Evolutionary conservation across 1,140 invertebrate species (phyloP), one percentile per base, ranked within the genome.

Genomic region (Ladona fulva): DNA sequence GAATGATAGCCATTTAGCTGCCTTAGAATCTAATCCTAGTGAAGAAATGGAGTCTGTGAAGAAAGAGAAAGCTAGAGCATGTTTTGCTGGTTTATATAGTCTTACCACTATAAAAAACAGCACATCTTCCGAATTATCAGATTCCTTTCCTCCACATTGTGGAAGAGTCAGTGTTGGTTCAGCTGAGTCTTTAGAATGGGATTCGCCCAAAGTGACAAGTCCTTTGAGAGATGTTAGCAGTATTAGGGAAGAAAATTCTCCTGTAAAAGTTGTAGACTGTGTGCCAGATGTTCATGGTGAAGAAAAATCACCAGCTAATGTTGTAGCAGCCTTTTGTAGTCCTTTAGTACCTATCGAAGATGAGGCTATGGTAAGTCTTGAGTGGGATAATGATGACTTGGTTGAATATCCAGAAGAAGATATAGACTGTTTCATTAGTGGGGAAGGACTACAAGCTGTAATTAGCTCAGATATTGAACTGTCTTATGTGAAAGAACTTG

Each of bases 301-400:
- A 37, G 29, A 37, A 37, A 37, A 1, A 37, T 37, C 29, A 37
- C 29, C 29, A 5, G 29, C 8, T 37, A 37, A 37, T 37, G 29
- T 37, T 37, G 29, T 37, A 37, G 29, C 29, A 8, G 29, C 29
- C 76, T 25, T 78, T 74, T 42, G 14, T 25, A 22, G 52, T 42
- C 37, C 42, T 14, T 24, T 78, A 73, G 19, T 14, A 16, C n/a
- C 24, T 19, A 25, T 3, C 19, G 74, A 76, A 42, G 81, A 81
- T 73, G 84, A 82, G 74, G 83, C 82, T 42, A 80, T 82, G 79
- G 80, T 81, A 11, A 83, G 80, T 14, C 77, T 84, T 76, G 84
- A 84, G 79, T 84, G 84, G 84, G 84, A 84, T 80, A 81, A 83
- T 73, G 81, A 79, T 14, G 82, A 80, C 74, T 73, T 83, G 37